Conservation (phyloP, 2,888 invertebrate species). For the Lasioglossum oenotherae region DNA sequence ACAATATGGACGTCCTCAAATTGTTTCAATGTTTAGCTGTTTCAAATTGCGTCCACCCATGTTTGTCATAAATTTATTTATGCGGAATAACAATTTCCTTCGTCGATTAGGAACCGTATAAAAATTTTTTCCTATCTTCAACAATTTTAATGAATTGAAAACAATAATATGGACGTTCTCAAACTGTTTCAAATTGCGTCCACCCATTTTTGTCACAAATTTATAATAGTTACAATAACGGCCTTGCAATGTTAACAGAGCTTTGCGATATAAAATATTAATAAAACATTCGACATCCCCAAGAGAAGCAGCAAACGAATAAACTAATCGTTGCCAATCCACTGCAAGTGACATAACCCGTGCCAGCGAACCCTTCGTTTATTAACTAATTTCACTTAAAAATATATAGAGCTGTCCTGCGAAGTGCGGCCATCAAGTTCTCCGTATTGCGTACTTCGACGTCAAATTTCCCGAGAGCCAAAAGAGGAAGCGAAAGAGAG, state of each 20-base stretch:
- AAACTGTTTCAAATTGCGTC: background rate
- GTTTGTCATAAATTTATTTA: no score
- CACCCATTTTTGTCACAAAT: background rate
- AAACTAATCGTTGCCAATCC: background rate
- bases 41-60: no score
- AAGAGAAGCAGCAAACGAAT: no score
- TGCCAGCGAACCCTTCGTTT: background rate
- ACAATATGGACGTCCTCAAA: background rate
- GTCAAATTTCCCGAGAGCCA: slow-evolving; percentile 4
- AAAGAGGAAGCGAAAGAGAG: background rate
- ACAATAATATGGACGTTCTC: background rate
- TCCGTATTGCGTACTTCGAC: background rate
- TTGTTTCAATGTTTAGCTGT: no score
- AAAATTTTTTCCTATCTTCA: no score
- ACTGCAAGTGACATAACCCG: background rate
- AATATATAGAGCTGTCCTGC: background rate
- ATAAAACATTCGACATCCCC: no score
- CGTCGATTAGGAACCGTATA: no score
- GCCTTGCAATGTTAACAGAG: no score
- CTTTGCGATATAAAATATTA: no score
- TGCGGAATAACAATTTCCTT: no score
- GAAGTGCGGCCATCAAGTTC: background rate
- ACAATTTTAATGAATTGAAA: background rate
- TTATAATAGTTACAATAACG: no score
- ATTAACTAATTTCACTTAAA: background rate